Evolutionary conservation across 1,140 invertebrate genomes (phyloP), one percentile per base, ranked within the genome.

Genomic region (Bombyx mandarina): DNA sequence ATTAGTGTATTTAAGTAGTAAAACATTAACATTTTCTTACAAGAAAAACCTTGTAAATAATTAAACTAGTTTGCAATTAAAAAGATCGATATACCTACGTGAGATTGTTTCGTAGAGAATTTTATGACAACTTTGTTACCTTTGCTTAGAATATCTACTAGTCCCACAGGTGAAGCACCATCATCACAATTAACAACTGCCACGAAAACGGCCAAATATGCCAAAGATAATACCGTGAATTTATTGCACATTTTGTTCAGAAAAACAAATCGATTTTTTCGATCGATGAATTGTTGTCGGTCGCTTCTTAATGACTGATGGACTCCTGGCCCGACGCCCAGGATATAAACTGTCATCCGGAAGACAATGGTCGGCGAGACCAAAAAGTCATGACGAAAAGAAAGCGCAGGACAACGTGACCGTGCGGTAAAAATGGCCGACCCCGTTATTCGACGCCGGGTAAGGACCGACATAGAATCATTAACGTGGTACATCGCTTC

Each of bases 331-430:
- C 68, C 63, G 73, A 70, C 68, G 66, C 67, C 62, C 75, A 83
- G 83, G 83, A 86, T 86, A 84, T 86, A 86, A 86, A 84, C 77
- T 76, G 73, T 82, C 77, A 68, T 76, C 57, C 63, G 64, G 65
- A 81, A 75, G 69, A 82, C 79, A 82, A 82, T 80, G 61, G 79
- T 61, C 77, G 77, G 70, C 69, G 69, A 79, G 69, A 80, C 74
- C 75, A 84, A 86, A 83, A 68, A 65, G 61, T 67, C 59, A 65
- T 61, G 73, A 70, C 67, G 65, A 56, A 83, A 86, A 86, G 81
- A 86, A 86, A 86, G 83, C 70, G 74, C 68, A 80, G 74, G 75
- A 77, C 73, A 79, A 78, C 77, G 79, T 82, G 81, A 80, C 77
- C 70, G 71, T 69, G 61, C 65, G 66, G 66, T 80, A 75, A 79